These are phyloP conservation scores for Pocillopora verrucosa DNA, from an alignment of 64 coral and sea anemone genomes.

Conservation along the genomic window DNA sequence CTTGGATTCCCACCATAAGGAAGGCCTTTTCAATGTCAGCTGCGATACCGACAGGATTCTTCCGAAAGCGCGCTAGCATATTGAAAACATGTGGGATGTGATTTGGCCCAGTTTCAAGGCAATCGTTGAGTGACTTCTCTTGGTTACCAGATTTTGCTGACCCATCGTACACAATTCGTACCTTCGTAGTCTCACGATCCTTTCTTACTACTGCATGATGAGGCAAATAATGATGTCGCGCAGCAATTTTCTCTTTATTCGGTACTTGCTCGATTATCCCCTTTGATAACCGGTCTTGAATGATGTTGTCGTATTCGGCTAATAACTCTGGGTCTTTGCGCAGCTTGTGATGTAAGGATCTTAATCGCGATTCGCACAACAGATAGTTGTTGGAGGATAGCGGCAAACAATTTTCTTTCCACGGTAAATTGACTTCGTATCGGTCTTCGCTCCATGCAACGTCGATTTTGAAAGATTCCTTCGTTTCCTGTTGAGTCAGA, in stretches of 20 bases:
- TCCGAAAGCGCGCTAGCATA: neutral
- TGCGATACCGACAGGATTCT: neutral
- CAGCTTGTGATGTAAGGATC: neutral
- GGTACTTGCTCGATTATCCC: slow-evolving; percentile 27
- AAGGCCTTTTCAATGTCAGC: slow-evolving; percentile 27
- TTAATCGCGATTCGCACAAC: neutral
- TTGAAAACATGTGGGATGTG: slow-evolving; percentile 11
- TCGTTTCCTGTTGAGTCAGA: too few species aligned
- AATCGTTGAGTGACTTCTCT: slow-evolving; percentile 4
- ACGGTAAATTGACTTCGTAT: neutral
- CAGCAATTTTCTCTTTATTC: neutral
- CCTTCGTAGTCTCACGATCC: neutral
- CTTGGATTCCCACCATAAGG: slow-evolving; percentile 31
- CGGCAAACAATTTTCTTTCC: neutral
- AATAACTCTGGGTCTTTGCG: slow-evolving; percentile 29
- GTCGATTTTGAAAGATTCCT: too few species aligned
- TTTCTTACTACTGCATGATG: neutral
- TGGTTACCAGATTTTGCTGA: neutral
- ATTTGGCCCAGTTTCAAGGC: slow-evolving; percentile 34
- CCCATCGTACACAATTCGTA: neutral
- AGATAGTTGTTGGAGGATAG: neutral
- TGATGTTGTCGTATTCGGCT: slow-evolving; percentile 35
- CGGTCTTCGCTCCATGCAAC: too few species aligned
- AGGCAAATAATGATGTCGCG: neutral
- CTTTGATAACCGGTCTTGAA: slow-evolving; percentile 15